These are phyloP conservation scores for Idaea aversata DNA, from an alignment of 2,888 invertebrate species.

Conservation along the genomic window DNA sequence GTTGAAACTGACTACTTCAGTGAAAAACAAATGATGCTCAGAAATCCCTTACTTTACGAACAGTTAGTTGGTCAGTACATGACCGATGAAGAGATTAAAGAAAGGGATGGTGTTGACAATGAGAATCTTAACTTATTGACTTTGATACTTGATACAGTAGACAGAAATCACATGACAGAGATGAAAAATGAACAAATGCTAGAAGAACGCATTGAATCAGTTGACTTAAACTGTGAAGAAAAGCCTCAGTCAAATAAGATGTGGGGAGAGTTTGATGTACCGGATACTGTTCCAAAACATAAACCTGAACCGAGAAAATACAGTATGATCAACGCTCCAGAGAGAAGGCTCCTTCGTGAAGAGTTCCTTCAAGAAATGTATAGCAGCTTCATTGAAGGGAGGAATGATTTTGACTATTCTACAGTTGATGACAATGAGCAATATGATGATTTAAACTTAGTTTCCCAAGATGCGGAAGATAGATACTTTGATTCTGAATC, in stretches of 20 bases:
- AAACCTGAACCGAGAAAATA: conserved; percentile 55
- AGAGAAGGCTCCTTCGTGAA: conserved; percentile 84
- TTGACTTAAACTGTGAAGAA: conserved; percentile 32
- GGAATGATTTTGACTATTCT: conserved; percentile 93
- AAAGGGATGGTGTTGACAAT: conserved; percentile 81
- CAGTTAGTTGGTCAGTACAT: conserved; percentile 93
- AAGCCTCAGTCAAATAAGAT: conserved; percentile 40
- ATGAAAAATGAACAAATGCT: conserved; percentile 82
- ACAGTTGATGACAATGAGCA: conserved; percentile 89
- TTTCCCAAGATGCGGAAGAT: conserved; percentile 90
- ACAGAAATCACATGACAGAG: conserved; percentile 84
- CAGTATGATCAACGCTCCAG: conserved; percentile 74
- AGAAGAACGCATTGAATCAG: conserved; percentile 76
- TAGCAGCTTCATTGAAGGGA: conserved; percentile 89
- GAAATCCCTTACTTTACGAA: conserved; percentile 94
- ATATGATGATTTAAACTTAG: conserved; percentile 87
- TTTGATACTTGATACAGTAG: conserved; percentile 90
- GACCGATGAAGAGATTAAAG: conserved; percentile 86
- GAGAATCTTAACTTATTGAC: conserved; percentile 84
- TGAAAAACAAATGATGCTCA: conserved; percentile 95
- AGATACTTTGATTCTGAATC: conserved; percentile 94
- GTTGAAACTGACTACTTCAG: conserved; percentile 89
- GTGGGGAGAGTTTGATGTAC: conserved; percentile 81
- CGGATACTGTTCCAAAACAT: conserved; percentile 50
- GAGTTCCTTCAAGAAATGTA: conserved; percentile 94